These are phyloP conservation scores for Falco columbarius DNA, from an alignment of 2,797 vertebrate genomes.

Conservation along the genomic window DNA sequence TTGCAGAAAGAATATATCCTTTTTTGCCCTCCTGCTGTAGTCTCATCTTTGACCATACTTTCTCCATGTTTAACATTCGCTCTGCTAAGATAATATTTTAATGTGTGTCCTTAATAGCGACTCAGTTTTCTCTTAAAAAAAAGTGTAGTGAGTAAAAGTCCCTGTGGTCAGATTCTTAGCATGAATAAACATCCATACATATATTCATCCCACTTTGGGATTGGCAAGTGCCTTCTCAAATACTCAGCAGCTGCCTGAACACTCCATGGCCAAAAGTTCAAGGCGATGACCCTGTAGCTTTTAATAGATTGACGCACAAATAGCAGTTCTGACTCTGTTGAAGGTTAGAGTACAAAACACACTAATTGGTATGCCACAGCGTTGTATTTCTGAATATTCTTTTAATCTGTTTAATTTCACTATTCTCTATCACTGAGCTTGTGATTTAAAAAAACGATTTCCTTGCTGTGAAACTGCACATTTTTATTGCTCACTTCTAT, in stretches of 20 bases:
- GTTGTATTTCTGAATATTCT: background rate
- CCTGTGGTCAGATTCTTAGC: background rate
- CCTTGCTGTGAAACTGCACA: background rate
- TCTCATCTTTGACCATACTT: background rate
- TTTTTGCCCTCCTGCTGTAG: background rate
- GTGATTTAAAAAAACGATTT: background rate
- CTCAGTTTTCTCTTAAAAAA: background rate
- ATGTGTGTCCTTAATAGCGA: background rate
- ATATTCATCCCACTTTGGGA: background rate
- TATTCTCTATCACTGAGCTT: background rate
- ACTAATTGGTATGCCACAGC: background rate
- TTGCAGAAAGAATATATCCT: background rate
- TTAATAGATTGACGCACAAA: background rate
- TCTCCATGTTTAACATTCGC: background rate
- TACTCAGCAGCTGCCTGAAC: background rate
- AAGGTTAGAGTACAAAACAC: background rate
- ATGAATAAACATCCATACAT: background rate
- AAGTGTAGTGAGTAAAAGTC: background rate
- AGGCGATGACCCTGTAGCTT: background rate
- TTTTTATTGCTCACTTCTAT: conserved; percentile 17
- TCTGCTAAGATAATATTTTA: background rate
- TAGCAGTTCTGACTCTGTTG: background rate
- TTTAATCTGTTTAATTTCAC: background rate
- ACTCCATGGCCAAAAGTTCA: background rate
- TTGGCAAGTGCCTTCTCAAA: conserved; percentile 8